These are phyloP conservation scores for Drosophila niveifrons DNA, from an alignment of 2,888 invertebrate species.

Conservation along the genomic window DNA sequence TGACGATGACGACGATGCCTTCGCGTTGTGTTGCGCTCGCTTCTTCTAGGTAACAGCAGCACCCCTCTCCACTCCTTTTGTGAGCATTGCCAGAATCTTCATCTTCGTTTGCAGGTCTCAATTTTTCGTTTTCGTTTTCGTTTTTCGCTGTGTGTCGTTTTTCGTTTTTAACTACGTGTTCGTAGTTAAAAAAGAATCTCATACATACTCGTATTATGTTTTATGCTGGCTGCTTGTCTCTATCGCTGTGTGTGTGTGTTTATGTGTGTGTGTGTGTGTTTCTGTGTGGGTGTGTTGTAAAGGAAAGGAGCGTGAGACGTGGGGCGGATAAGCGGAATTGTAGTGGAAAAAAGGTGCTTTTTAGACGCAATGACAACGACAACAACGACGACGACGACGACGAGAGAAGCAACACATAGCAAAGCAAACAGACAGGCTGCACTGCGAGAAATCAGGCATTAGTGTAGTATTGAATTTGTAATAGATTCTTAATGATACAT, in stretches of 20 bases:
- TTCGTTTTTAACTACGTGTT: conserved; percentile 74
- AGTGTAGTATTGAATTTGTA: no score
- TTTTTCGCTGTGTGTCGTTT: no score
- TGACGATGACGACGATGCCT: conserved; percentile 32
- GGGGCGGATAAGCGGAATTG: conserved; percentile 65
- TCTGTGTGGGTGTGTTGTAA: conserved; percentile 24
- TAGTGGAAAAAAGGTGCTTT: conserved; percentile 67
- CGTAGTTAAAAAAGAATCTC: conserved; percentile 74
- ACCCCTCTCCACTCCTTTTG: not conserved
- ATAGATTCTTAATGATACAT: no score
- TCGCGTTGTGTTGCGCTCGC: conserved; percentile 20
- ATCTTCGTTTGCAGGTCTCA: conserved; percentile 64
- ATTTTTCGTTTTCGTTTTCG: conserved; percentile 40
- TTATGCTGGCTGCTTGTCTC: conserved; percentile 57
- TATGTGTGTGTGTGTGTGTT: conserved; percentile 16
- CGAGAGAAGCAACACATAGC: conserved; percentile 44
- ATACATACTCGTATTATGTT: conserved; percentile 60
- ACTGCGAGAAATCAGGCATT: conserved; percentile 13
- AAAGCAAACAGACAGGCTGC: conserved; percentile 33
- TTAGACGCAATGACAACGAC: conserved; percentile 65
- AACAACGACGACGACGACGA: conserved; percentile 23
- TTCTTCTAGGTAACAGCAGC: conserved; percentile 43
- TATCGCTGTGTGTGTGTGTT: conserved; percentile 15
- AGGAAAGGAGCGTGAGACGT: conserved; percentile 15
- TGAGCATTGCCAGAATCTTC: conserved; percentile 41